A percentile compares a stretch with the other conserved stretches of the same genome.
Evolutionary conservation across 2,797 vertebrate genomes (phyloP).

Genomic region (Enteromius mattozi): DNA sequence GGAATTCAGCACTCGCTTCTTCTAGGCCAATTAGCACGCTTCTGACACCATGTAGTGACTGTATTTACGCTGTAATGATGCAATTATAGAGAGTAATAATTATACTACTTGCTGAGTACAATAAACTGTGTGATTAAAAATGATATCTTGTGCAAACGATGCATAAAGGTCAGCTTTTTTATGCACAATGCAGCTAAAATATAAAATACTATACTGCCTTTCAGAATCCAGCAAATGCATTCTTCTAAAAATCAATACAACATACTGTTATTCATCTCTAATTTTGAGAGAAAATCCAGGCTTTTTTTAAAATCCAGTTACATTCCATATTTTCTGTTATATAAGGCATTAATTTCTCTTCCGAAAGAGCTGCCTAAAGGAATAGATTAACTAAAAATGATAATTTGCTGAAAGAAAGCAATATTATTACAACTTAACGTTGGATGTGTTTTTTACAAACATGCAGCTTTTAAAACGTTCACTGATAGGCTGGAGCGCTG

Average conservation of each 20-base stretch:
- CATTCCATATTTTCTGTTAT: neutral
- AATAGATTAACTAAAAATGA: neutral
- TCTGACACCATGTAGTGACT: neutral
- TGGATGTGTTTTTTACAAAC: no score
- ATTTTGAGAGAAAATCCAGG: neutral
- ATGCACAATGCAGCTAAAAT: neutral
- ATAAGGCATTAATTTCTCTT: neutral
- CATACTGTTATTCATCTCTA: neutral
- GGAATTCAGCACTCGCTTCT: constrained; percentile 17
- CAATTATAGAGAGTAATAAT: neutral
- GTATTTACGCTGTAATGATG: constrained; percentile 3
- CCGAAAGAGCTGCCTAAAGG: neutral
- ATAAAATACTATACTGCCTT: neutral
- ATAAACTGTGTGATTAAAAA: neutral
- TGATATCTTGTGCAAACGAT: neutral
- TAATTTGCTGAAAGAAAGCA: neutral
- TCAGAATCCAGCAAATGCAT: neutral
- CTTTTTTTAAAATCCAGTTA: neutral
- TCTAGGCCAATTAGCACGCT: neutral
- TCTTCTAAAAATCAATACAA: neutral
- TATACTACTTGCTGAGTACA: neutral
- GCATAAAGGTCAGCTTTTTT: neutral
- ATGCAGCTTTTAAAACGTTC: no score
- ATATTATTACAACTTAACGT: no score
- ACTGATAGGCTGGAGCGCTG: no score